Evolutionary conservation across 1,140 invertebrate genomes (phyloP).

Genomic region (Habropoda laboriosa): DNA sequence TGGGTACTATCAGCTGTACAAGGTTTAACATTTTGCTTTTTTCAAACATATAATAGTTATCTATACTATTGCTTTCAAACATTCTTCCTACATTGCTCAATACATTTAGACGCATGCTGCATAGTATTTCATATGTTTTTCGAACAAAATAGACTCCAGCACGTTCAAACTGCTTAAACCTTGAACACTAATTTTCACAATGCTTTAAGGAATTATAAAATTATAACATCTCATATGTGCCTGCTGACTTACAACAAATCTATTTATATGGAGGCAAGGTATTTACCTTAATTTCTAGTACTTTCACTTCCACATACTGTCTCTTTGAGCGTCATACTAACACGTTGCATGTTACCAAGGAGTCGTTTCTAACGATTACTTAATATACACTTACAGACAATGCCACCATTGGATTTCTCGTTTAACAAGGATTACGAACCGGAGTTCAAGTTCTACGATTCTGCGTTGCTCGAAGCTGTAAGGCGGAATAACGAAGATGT

Average conservation of each 20-base stretch:
- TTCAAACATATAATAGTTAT: not conserved
- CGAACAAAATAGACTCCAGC: slow-evolving; percentile 6
- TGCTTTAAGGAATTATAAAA: slow-evolving; percentile 46
- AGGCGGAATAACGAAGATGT: slow-evolving; percentile 87
- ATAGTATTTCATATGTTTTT: not conserved
- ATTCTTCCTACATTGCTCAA: not conserved
- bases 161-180: slow-evolving; percentile 19
- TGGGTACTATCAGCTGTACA: not conserved
- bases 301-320: slow-evolving; percentile 19
- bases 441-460: slow-evolving; percentile 97
- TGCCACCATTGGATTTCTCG: slow-evolving; percentile 94
- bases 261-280: slow-evolving; percentile 57
- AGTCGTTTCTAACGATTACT: slow-evolving; percentile 11
- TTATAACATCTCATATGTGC: slow-evolving; percentile 43
- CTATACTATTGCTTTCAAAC: not conserved
- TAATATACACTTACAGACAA: slow-evolving; percentile 83
- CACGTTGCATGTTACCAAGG: not conserved
- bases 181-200: slow-evolving; percentile 43
- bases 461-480: slow-evolving; percentile 92
- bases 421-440: slow-evolving; percentile 95
- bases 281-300: slow-evolving; percentile 45
- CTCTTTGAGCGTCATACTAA: slow-evolving; percentile 34
- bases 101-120: slow-evolving; percentile 28
- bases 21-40: not conserved
- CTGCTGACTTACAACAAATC: slow-evolving; percentile 49